Base-by-base conservation (phyloP, 2,888 invertebrate genomes). In the Melinaea marsaeus region DNA sequence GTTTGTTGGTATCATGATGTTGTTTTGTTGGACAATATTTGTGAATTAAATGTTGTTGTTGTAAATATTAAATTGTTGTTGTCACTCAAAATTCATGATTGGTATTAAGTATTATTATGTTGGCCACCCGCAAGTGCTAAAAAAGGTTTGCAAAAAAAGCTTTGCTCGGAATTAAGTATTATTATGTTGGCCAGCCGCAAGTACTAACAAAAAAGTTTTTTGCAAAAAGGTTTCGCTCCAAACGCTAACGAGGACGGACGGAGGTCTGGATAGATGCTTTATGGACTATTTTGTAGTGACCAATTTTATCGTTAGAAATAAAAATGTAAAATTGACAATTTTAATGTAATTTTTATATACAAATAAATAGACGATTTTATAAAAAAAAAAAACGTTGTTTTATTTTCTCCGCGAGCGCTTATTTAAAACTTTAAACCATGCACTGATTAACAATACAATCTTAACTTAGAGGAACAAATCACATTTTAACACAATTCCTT, bases 331-430 rank as follows among this genome's bases (percentile, higher is more conserved):
- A 87, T 88, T 88, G 88, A 89, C 88, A 88, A 90, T 89, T 90
- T 88, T 88, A 89, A 90, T 88, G 90, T 90, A 89, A 90, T 87
- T 90, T 90, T 90, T 90, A 88, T 90, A 89, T 90, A 90, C 90
- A 91, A 51, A 88, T 90, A 89, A 91, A 91, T 90, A 90, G 88
- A 88, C 83, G 82, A 81, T 90, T 90, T 90, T 91, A 85, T 91
- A 90, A 84, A 88, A 87, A 86, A n/a, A 78, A 70, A 68, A 73
- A 75, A 64, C 70, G 64, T 72, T 71, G 73, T 79, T 82, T 86
- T 84, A 73, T 75, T 78, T 71, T 55, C 61, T 55, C 67, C 63
- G 63, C 58, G 57, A 67, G 63, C 62, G 56, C 64, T 64, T 63
- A 51, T 60, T 57, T 62, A 61, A 64, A 58, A 64, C 22, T 60